These are phyloP conservation scores for Esox lucius DNA, from an alignment of 2,797 vertebrate genomes.

Conservation along the genomic window DNA sequence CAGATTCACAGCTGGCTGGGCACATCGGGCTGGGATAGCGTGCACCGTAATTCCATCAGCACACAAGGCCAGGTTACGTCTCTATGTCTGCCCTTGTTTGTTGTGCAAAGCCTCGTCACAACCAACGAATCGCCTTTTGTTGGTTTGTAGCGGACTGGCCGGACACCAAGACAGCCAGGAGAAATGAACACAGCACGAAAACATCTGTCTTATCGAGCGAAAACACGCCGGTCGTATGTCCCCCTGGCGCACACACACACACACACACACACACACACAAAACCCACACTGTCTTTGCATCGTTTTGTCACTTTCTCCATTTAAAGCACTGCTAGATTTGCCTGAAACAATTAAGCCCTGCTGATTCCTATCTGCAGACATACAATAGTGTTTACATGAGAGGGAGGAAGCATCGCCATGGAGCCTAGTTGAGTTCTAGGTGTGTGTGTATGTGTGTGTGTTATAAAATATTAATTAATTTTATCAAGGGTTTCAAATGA, in stretches of 20 bases:
- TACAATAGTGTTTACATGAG: slow-evolving; percentile 80
- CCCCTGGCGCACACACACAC: neutral
- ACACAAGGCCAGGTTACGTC: too few species aligned
- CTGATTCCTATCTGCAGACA: slow-evolving; percentile 70
- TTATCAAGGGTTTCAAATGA: neutral
- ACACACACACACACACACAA: slow-evolving; percentile 7
- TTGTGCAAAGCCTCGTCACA: neutral
- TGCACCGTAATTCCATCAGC: too few species aligned
- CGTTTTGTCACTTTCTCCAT: slow-evolving; percentile 77
- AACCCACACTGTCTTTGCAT: slow-evolving; percentile 18
- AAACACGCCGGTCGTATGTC: neutral
- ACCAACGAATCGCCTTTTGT: slow-evolving; percentile 17
- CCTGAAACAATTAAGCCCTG: slow-evolving; percentile 74
- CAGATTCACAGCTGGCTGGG: too few species aligned
- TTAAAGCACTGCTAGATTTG: slow-evolving; percentile 65
- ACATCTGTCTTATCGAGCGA: neutral
- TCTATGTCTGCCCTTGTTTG: too few species aligned
- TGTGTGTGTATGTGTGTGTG: neutral
- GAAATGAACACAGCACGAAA: slow-evolving; percentile 42
- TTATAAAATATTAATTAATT: neutral
- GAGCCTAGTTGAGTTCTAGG: slow-evolving; percentile 58
- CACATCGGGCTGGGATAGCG: too few species aligned
- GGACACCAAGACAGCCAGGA: slow-evolving; percentile 38
- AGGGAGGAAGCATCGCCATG: slow-evolving; percentile 73
- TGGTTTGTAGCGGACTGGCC: slow-evolving; percentile 27